Percentiles rank a stretch among this genome's conserved stretches.
phyloP scores from a whole-genome alignment of 1,140 invertebrate species.

The Lithobius niger region DNA sequence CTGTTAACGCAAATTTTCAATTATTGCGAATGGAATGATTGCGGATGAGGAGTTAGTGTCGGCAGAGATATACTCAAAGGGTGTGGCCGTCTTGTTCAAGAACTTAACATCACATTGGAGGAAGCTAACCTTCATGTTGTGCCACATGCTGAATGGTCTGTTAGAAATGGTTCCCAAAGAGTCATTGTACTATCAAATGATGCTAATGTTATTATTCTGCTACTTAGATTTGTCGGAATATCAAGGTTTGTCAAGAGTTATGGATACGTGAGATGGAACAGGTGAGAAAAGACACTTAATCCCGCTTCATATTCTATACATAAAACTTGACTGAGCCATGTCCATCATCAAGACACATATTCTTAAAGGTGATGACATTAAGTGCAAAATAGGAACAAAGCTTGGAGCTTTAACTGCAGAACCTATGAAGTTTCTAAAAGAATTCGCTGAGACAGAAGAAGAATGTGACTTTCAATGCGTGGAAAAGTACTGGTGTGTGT shows the following conservation, averaged over 20 bases:
- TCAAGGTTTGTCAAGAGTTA: not conserved
- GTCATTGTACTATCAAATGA: not conserved
- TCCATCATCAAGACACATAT: not conserved
- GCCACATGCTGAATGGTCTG: not conserved
- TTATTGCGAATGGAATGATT: not conserved
- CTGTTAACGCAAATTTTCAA: not conserved
- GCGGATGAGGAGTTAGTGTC: not conserved
- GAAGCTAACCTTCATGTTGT: not conserved
- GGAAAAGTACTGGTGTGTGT: not conserved
- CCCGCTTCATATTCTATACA: not conserved
- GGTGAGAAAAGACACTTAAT: too few species aligned
- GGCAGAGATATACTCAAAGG: not conserved
- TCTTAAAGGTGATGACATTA: not conserved
- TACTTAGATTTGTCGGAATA: not conserved
- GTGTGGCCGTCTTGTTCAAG: not conserved
- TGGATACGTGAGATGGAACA: not conserved
- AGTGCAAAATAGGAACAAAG: not conserved
- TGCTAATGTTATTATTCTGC: not conserved
- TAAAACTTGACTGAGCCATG: not conserved
- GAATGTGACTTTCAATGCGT: not conserved
- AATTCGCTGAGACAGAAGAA: not conserved
- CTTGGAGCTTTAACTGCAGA: not conserved
- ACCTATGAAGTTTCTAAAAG: not conserved
- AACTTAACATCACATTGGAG: too few species aligned
- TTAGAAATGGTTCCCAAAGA: not conserved